These are phyloP conservation scores for Gobio gobio DNA, from an alignment of 2,113 vertebrate genomes.

Conservation along the genomic window DNA sequence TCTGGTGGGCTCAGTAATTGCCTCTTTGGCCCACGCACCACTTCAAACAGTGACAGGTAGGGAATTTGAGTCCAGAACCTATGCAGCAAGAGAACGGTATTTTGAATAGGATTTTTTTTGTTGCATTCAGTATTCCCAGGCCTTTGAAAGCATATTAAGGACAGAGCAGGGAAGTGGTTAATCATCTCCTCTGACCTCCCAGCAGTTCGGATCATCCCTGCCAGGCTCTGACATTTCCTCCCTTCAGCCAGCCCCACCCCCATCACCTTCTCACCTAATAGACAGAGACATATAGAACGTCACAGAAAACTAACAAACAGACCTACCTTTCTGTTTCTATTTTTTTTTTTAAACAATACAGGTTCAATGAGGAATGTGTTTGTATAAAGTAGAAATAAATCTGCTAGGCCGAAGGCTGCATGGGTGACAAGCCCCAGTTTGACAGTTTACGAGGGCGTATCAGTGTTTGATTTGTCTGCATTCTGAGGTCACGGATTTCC, in stretches of 20 bases:
- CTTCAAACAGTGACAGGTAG: slow-evolving; percentile 37
- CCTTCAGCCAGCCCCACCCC: slow-evolving; percentile 19
- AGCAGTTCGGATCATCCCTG: slow-evolving; percentile 37
- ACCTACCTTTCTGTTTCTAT: slow-evolving; percentile 11
- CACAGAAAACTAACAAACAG: neutral
- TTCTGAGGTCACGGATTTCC: slow-evolving; percentile 47
- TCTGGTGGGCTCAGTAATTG: slow-evolving; percentile 35
- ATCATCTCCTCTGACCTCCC: slow-evolving; percentile 35
- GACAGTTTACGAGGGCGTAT: slow-evolving; percentile 26
- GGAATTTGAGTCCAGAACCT: slow-evolving; percentile 14
- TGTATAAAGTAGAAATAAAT: slow-evolving; percentile 45
- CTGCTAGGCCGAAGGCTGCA: slow-evolving; percentile 29
- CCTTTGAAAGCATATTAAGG: slow-evolving; percentile 40
- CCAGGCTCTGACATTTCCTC: slow-evolving; percentile 46
- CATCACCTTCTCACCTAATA: slow-evolving; percentile 29
- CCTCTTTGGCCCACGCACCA: slow-evolving; percentile 25
- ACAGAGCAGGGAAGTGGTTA: slow-evolving; percentile 43
- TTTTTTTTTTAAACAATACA: slow-evolving; percentile 4
- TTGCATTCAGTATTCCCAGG: slow-evolving; percentile 35
- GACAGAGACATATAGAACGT: slow-evolving; percentile 38
- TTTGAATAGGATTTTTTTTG: slow-evolving; percentile 4
- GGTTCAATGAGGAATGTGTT: slow-evolving; percentile 19
- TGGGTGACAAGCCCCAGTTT: slow-evolving; percentile 12
- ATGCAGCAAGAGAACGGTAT: slow-evolving; percentile 16
- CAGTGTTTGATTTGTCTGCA: slow-evolving; percentile 22